Evolutionary conservation across 1,140 invertebrate genomes (phyloP).

Genomic region (Drosophila guanche): DNA sequence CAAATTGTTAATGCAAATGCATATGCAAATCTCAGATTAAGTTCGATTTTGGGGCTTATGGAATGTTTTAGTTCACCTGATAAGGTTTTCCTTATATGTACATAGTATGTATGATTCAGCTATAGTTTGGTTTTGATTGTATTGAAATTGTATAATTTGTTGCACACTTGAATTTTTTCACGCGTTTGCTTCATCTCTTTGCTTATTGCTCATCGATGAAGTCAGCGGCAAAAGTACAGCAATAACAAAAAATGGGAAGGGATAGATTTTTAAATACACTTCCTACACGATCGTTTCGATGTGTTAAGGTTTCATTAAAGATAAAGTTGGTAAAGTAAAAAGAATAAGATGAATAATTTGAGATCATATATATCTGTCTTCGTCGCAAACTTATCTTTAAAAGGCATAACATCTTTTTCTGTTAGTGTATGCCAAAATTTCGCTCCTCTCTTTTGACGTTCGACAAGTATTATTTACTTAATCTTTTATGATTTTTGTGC

Average conservation of each 20-base stretch:
- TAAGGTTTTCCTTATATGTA: conserved; percentile 1
- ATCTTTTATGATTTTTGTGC: conserved; percentile 30
- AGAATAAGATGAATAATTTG: no score
- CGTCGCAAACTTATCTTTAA: no score
- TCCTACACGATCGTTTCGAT: no score
- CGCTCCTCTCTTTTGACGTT: conserved; percentile 33
- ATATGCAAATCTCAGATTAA: conserved; percentile 19
- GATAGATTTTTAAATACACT: no score
- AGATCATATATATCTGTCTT: no score
- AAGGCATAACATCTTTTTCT: no score
- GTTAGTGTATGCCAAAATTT: background rate
- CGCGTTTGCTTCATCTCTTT: conserved; percentile 5
- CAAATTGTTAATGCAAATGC: conserved; percentile 65
- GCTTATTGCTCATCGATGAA: conserved; percentile 32
- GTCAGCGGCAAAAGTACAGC: conserved; percentile 27
- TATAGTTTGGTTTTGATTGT: conserved; percentile 18
- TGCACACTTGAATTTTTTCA: conserved; percentile 26
- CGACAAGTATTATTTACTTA: conserved; percentile 30
- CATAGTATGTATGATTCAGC: conserved; percentile 16
- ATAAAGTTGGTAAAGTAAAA: no score
- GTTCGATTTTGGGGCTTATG: conserved; percentile 30
- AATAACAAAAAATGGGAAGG: background rate
- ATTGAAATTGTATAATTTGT: conserved; percentile 9
- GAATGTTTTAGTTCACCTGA: conserved; percentile 6
- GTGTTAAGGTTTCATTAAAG: no score